Conservation (phyloP, 2,797 vertebrate species). For the Apodemus agrarius region DNA sequence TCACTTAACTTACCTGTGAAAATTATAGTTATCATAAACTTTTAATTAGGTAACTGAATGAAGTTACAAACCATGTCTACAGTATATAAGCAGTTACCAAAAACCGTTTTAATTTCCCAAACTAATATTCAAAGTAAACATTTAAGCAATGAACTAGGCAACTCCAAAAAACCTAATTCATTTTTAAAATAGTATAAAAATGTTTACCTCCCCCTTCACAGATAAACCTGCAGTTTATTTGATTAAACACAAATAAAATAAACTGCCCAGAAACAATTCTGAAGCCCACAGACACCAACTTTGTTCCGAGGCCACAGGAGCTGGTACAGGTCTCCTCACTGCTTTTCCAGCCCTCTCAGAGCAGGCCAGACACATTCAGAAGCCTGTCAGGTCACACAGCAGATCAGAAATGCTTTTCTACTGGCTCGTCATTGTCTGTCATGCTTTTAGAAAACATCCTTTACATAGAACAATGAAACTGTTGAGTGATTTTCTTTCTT, state of each 20-base stretch:
- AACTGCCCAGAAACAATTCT: slow-evolving; percentile 99
- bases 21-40: slow-evolving; percentile 40
- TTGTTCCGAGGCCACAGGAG: slow-evolving; percentile 92
- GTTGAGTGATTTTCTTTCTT: background rate
- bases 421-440: slow-evolving; percentile 82
- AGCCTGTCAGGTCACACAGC: slow-evolving; percentile 85
- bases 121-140: slow-evolving; percentile 54
- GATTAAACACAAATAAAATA: slow-evolving; percentile 93
- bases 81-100: slow-evolving; percentile 33
- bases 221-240: slow-evolving; percentile 89
- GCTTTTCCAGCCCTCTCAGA: slow-evolving; percentile 90
- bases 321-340: slow-evolving; percentile 92
- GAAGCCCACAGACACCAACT: slow-evolving; percentile 96
- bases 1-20: slow-evolving; percentile 54
- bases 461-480: slow-evolving; percentile 2
- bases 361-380: slow-evolving; percentile 97
- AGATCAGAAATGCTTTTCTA: slow-evolving; percentile 81
- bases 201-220: slow-evolving; percentile 32
- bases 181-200: slow-evolving; percentile 16
- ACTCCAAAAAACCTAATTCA: slow-evolving; percentile 45
- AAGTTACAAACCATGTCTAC: slow-evolving; percentile 53
- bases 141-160: slow-evolving; percentile 24
- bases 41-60: slow-evolving; percentile 46
- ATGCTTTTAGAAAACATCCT: slow-evolving; percentile 66
- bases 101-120: slow-evolving; percentile 54